Evolutionary conservation across 2,888 invertebrate species (phyloP).

Genomic region (Hartigia nigra): DNA sequence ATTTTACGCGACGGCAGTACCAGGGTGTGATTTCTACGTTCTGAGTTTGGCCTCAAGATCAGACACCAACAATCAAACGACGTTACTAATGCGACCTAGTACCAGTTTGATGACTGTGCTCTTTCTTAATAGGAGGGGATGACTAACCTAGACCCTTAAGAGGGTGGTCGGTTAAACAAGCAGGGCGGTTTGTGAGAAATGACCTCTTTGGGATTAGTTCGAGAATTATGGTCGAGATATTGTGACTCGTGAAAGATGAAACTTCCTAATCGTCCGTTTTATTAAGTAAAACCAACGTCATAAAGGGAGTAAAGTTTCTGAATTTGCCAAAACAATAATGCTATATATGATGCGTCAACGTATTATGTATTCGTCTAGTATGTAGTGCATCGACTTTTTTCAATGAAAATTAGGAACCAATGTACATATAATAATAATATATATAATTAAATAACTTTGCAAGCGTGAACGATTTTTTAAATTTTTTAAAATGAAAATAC

Average conservation of each 20-base stretch:
- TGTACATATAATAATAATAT: too few relatives aligned
- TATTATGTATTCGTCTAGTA: background rate
- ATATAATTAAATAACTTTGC: background rate
- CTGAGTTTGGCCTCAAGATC: background rate
- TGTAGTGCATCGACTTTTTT: background rate
- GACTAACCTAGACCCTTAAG: conserved; percentile 24
- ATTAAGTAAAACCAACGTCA: background rate
- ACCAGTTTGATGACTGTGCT: background rate
- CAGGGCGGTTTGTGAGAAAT: conserved; percentile 31
- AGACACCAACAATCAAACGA: background rate
- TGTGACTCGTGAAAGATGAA: background rate
- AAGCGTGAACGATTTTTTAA: background rate
- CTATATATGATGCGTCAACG: background rate
- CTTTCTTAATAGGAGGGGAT: conserved; percentile 15
- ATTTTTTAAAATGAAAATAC: background rate
- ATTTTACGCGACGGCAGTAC: conserved; percentile 26
- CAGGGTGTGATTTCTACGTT: conserved; percentile 29
- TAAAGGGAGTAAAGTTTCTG: background rate
- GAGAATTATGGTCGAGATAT: conserved; percentile 30
- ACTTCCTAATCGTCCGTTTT: background rate
- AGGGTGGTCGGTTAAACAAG: conserved; percentile 18
- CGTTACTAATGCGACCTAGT: background rate
- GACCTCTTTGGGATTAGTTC: conserved; percentile 45
- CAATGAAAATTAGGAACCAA: background rate
- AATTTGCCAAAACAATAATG: background rate